A percentile compares a stretch with the other conserved stretches of the same genome.
These are phyloP conservation scores for Unio pictorum DNA, from an alignment of 2,888 invertebrate genomes.

Conservation along the genomic window DNA sequence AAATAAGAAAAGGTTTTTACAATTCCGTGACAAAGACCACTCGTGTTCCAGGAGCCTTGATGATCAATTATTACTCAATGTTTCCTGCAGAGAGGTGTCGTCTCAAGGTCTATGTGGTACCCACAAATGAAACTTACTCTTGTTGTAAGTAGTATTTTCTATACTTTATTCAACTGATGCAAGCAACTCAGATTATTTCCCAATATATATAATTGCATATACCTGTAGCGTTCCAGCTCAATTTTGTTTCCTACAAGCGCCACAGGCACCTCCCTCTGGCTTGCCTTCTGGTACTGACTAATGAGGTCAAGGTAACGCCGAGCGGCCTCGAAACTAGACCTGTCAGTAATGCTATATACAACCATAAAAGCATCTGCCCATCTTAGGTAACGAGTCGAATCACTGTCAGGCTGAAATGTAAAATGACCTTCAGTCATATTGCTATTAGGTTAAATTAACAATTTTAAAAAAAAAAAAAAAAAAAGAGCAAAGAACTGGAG, in stretches of 20 bases:
- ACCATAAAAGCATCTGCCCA: conserved; percentile 73
- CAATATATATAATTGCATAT: not conserved
- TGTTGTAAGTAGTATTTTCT: too few relatives aligned
- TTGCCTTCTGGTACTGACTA: conserved; percentile 65
- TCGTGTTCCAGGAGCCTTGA: too few relatives aligned
- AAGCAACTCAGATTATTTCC: not conserved
- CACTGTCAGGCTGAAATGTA: conserved; percentile 61
- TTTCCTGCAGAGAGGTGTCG: too few relatives aligned
- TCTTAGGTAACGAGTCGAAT: conserved; percentile 70
- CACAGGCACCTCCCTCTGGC: conserved; percentile 67
- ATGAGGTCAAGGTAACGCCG: conserved; percentile 69
- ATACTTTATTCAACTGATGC: not conserved
- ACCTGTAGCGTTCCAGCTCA: conserved; percentile 73
- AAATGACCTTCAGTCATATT: too few relatives aligned
- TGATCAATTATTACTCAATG: too few relatives aligned
- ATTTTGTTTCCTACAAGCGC: conserved; percentile 73
- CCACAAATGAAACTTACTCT: not conserved
- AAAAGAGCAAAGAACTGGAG: too few relatives aligned
- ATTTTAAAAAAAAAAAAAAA: too few relatives aligned
- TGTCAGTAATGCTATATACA: conserved; percentile 73
- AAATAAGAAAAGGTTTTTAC: too few relatives aligned
- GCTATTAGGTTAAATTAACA: too few relatives aligned
- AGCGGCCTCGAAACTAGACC: conserved; percentile 70
- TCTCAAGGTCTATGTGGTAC: not conserved
- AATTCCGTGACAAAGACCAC: too few relatives aligned